phyloP scores from a whole-genome alignment of 2,113 vertebrate species.

The Atlantisia rogersi region DNA sequence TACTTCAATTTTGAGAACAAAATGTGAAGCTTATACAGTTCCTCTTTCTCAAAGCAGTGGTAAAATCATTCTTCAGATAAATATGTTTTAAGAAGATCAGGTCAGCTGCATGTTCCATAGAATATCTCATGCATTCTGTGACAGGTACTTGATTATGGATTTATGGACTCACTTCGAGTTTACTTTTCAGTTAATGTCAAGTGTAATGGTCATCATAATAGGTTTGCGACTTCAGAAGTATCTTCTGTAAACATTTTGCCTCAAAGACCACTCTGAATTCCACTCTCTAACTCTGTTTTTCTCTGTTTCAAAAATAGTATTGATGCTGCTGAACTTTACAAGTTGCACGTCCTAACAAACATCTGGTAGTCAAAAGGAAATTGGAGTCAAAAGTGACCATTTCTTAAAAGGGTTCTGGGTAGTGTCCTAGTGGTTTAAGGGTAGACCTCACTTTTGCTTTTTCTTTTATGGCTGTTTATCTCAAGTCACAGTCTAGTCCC shows the following conservation, averaged over 20 bases:
- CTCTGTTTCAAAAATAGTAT: neutral
- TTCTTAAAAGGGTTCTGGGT: neutral
- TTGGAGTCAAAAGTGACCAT: neutral
- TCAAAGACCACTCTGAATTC: neutral
- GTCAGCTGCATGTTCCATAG: rapidly evolving
- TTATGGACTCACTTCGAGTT: neutral
- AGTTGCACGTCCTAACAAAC: neutral
- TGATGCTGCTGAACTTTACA: neutral
- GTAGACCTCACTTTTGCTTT: neutral
- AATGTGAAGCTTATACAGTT: neutral
- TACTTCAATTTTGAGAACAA: neutral
- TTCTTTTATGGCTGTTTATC: neutral
- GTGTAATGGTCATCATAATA: neutral
- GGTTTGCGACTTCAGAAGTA: neutral
- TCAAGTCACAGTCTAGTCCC: neutral
- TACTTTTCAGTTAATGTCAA: neutral
- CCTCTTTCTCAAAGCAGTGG: neutral
- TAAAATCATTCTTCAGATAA: neutral
- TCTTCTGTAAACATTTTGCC: neutral
- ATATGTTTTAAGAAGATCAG: neutral
- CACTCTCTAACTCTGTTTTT: neutral
- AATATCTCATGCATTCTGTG: neutral
- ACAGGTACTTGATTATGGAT: neutral
- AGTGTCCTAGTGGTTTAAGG: neutral
- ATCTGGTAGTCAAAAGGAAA: neutral